Evolutionary conservation across 2,113 vertebrate genomes (phyloP), one percentile per base, ranked within the genome.

Genomic region (Carassius gibelio): DNA sequence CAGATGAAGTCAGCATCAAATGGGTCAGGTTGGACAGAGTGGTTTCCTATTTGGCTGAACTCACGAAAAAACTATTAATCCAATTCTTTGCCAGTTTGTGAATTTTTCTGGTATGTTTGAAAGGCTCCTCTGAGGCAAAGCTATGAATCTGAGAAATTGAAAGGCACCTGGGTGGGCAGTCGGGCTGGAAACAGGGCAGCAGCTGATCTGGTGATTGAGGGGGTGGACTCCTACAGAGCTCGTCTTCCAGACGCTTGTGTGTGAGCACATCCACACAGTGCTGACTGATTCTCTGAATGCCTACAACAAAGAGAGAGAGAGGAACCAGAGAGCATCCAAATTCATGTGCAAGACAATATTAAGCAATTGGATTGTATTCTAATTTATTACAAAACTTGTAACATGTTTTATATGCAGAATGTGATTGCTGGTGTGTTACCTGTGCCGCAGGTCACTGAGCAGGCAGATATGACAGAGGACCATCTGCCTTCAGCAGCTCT

Each of bases 391-490:
- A 42, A 42, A 42, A 42, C 9, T 5, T 26, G 13, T 36, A 26
- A 8, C 19, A 5, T 30, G 13, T 14, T 64, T 55, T 34, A 15
- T 34, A 2, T 68, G 14, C 64, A 68, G 26, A 66, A 11, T 74
- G 45, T 23, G 4, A 76, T 19, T 74, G 23, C 23, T 66, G 42
- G 3, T 45, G 62, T 19, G 74, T 52, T 85, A 98, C 98, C 98
- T 94, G 93, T 91, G 86, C 97, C 96, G 91, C 98, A 99, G 88
- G 95, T 96, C 87, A 94, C 96, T 0, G 97, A 97, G 88, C 97
- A 99, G 0, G 94, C 86, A 0, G 95, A 91, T 4, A 81, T 85
- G 61, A 91, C 71, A 9, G 93, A 82, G 0, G 89, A 42, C 98
- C 98, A 99, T 13, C 1, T 55, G 8, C 94, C 91, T 0, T 76